These are phyloP conservation scores for Borostomias antarcticus DNA, from an alignment of 2,797 vertebrate genomes.

Conservation along the genomic window DNA sequence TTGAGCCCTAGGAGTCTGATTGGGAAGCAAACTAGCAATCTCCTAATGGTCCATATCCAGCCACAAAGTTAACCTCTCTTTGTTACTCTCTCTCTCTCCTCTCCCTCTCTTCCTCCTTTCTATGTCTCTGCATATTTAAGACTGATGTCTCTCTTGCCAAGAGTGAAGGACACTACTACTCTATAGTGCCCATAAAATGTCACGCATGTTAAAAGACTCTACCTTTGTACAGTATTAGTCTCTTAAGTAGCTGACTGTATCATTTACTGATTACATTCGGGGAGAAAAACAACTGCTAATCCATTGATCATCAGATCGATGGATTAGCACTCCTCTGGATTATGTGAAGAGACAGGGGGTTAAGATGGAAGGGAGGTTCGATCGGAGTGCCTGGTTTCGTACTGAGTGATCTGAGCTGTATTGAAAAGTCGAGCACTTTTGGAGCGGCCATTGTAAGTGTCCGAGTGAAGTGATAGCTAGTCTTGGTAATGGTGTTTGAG, in stretches of 20 bases:
- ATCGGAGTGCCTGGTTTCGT: not conserved
- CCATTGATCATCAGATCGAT: slow-evolving; percentile 5
- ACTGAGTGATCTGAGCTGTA: not conserved
- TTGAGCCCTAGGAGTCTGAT: slow-evolving; percentile 27
- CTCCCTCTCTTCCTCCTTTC: not conserved
- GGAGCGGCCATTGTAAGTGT: not conserved
- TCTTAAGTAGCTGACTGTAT: not conserved
- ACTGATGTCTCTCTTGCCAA: slow-evolving; percentile 11
- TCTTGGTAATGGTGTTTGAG: not conserved
- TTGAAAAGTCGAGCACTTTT: not conserved
- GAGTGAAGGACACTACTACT: slow-evolving; percentile 25
- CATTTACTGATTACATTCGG: not conserved
- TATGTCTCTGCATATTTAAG: not conserved
- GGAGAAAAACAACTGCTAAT: slow-evolving; percentile 5
- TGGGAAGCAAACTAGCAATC: slow-evolving; percentile 47
- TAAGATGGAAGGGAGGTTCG: not conserved
- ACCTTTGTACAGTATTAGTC: slow-evolving; percentile 10
- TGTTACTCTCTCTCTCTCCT: slow-evolving; percentile 2
- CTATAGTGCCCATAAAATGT: not conserved
- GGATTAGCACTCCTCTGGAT: not conserved
- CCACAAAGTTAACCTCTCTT: slow-evolving; percentile 39
- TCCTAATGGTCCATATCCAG: slow-evolving; percentile 48
- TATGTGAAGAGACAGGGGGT: not conserved
- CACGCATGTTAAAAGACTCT: slow-evolving; percentile 3
- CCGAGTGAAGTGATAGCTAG: not conserved